Evolutionary conservation across 2,888 invertebrate genomes (phyloP), one percentile per base, ranked within the genome.

Genomic region (Erannis defoliaria): DNA sequence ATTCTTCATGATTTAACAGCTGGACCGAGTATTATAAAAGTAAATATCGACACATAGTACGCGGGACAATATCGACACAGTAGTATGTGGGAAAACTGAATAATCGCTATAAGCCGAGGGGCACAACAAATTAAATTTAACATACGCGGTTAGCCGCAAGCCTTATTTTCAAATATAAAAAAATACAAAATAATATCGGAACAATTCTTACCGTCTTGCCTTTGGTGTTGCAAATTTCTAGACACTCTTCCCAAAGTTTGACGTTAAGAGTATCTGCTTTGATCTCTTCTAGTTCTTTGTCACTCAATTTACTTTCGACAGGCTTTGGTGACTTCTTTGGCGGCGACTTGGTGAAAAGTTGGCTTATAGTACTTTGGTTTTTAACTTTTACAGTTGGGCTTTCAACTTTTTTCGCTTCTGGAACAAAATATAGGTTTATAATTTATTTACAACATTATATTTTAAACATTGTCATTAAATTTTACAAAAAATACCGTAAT

Each of bases 171-270:
- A 31, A 31, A 10, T 16, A 8, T 16, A 38, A 18, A 35, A 8
- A 5, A 5, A 42, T 19, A 19, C 21, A 23, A n/a, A n/a, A n/a
- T n/a, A n/a, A 42, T 8, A 42, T 3, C 21, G n/a, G 1, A 14
- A 29, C 10, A 9, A 8, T 16, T 40, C 49, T 46, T 64, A 91
- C 92, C 85, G 84, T 87, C 80, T 94, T 95, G 0, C 95, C 94
- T 40, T 91, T 84, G 2, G 77, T 73, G 0, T 80, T 75, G 33
- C 93, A 77, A 3, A 84, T 73, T 14, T 84, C 80, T 46, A 94
- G 80, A 62, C 96, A 96, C 66, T 95, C 95, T 0, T 89, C 81
- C 97, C 97, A 97, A 2, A 95, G 78, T 74, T 95, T 96, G 31
- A 81, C 75, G 78, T 97, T 97, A 1, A 78, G 67, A 0, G 70